Conservation (phyloP, 2,113 vertebrate genomes). For the Chloebia gouldiae region DNA sequence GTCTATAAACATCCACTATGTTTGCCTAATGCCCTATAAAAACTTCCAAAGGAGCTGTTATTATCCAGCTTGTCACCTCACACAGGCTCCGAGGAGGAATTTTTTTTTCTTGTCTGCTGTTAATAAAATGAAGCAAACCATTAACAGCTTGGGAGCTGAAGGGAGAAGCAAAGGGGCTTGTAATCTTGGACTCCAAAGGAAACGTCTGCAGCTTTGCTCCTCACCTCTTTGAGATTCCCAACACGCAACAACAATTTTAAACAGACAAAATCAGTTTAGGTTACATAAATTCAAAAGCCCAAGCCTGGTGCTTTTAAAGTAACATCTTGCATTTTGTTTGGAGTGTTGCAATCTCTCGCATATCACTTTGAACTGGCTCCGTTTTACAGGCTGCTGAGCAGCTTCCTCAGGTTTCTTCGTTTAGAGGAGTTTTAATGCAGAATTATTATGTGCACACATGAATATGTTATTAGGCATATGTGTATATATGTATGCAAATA, state of each 20-base stretch:
- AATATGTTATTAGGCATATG: background rate
- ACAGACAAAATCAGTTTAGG: constrained; percentile 70
- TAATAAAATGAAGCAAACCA: constrained; percentile 66
- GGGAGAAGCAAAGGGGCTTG: constrained; percentile 25
- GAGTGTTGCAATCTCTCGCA: constrained; percentile 36
- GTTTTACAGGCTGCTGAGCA: background rate
- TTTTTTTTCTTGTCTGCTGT: constrained; percentile 38
- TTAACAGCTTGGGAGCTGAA: constrained; percentile 46
- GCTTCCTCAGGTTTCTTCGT: background rate
- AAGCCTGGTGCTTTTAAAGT: constrained; percentile 60
- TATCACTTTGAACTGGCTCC: background rate
- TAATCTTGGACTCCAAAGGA: constrained; percentile 12
- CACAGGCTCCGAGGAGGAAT: constrained; percentile 40
- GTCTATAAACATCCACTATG: constrained; percentile 58
- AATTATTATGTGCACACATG: background rate
- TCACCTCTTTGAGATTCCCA: constrained; percentile 63
- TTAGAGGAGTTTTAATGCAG: background rate
- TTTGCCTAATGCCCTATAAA: constrained; percentile 45
- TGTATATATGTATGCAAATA: background rate
- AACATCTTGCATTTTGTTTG: constrained; percentile 59
- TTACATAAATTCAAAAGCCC: constrained; percentile 66
- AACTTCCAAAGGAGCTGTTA: constrained; percentile 62
- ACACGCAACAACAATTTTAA: constrained; percentile 61
- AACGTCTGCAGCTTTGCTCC: constrained; percentile 50
- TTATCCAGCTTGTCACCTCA: constrained; percentile 67